These are phyloP conservation scores for Pipistrellus pipistrellus DNA, from an alignment of 2,797 vertebrate species.

Conservation along the genomic window DNA sequence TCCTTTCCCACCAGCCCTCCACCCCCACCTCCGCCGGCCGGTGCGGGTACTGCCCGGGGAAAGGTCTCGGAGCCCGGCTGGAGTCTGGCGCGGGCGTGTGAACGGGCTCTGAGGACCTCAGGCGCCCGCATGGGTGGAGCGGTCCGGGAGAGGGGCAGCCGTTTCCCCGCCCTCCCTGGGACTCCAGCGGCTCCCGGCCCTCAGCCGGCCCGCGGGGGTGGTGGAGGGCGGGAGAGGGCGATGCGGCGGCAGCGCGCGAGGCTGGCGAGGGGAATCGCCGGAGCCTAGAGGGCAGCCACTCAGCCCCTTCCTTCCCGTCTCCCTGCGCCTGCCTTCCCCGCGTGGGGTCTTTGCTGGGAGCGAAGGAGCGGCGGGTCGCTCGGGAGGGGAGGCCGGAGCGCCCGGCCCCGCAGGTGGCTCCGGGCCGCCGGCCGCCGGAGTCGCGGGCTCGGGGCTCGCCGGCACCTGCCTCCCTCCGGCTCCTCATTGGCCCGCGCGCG, in stretches of 20 bases:
- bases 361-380: background rate
- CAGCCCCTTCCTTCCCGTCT: background rate
- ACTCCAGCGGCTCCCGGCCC: background rate
- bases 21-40: too few relatives aligned
- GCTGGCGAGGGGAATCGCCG: background rate
- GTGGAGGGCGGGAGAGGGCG: background rate
- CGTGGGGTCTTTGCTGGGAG: background rate
- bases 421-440: background rate
- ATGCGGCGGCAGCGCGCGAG: background rate
- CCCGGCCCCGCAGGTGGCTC: background rate
- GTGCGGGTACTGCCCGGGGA: background rate
- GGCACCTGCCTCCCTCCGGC: constrained; percentile 25
- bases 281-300: background rate
- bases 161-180: background rate
- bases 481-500: constrained; percentile 64
- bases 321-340: background rate
- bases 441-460: background rate
- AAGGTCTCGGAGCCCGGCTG: background rate
- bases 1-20: background rate
- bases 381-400: background rate
- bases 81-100: background rate
- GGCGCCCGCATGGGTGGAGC: background rate
- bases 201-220: background rate
- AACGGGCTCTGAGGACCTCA: background rate
- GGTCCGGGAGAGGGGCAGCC: background rate